These are phyloP conservation scores for Sterna hirundo DNA, from an alignment of 2,113 vertebrate species.

Conservation along the genomic window DNA sequence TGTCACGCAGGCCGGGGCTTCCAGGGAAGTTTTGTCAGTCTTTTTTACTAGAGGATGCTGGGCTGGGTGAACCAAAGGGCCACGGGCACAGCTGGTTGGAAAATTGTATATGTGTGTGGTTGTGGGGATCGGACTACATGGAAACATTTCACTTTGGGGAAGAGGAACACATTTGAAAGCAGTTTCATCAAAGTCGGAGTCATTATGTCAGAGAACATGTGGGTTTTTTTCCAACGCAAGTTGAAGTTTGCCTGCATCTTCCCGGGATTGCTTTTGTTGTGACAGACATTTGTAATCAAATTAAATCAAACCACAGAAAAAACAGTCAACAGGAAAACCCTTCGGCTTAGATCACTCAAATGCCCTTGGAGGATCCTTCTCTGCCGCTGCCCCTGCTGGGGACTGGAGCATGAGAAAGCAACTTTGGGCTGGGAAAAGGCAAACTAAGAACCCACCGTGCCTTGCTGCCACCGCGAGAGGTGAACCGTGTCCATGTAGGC, in stretches of 20 bases:
- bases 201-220: not conserved
- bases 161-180: not conserved
- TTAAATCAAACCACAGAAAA: not conserved
- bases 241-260: not conserved
- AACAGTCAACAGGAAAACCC: not conserved
- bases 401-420: not conserved
- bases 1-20: accelerated
- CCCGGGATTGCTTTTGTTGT: not conserved
- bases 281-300: not conserved
- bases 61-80: not conserved
- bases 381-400: not conserved
- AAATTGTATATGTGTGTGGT: not conserved
- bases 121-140: not conserved
- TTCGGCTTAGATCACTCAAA: not conserved
- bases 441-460: not conserved
- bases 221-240: not conserved
- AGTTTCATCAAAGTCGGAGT: not conserved
- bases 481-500: not conserved
- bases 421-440: not conserved
- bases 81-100: not conserved
- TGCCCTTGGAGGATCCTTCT: not conserved
- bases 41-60: not conserved
- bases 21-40: not conserved
- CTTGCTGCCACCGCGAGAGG: not conserved
- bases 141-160: not conserved